Percentiles rank a stretch among this genome's conserved stretches.
Conservation (phyloP, 1,140 invertebrate species). For the Thalassaphorura encarpata region DNA sequence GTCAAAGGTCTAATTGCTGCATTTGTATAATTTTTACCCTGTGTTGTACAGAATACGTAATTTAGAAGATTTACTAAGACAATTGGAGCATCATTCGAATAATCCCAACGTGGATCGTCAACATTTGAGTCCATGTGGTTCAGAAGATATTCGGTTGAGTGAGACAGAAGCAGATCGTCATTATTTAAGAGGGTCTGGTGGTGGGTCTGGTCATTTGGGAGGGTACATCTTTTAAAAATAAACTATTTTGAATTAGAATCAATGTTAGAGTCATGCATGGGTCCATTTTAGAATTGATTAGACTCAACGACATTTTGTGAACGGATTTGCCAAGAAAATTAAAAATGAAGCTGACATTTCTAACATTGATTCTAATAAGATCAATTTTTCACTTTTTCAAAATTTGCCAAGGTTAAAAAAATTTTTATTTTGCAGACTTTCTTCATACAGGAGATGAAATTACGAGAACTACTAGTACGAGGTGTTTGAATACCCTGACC, state of each 20-base stretch:
- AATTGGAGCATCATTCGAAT: constrained; percentile 71
- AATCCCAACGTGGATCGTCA: too few relatives aligned
- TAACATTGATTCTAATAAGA: too few relatives aligned
- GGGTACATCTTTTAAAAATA: constrained; percentile 21
- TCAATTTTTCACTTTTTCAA: too few relatives aligned
- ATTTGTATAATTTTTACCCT: not conserved
- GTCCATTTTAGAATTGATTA: too few relatives aligned
- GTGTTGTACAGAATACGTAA: constrained; percentile 60
- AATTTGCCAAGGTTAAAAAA: too few relatives aligned
- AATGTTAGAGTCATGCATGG: constrained; percentile 7
- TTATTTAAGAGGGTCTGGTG: constrained; percentile 60
- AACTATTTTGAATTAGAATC: constrained; percentile 10
- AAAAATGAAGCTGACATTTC: too few relatives aligned
- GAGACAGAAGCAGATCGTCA: constrained; percentile 81
- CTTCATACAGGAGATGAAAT: too few relatives aligned
- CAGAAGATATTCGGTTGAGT: constrained; percentile 82
- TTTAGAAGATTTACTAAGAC: constrained; percentile 78
- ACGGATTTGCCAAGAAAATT: too few relatives aligned
- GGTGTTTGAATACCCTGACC: too few relatives aligned
- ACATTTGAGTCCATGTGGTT: constrained; percentile 73
- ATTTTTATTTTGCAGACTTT: too few relatives aligned
- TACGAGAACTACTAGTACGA: too few relatives aligned
- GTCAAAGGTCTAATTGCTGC: not conserved
- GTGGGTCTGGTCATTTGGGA: constrained; percentile 43
- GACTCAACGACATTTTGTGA: too few relatives aligned